Evolutionary conservation across 2,797 vertebrate genomes (phyloP).

Genomic region (Sphaeramia orbicularis): DNA sequence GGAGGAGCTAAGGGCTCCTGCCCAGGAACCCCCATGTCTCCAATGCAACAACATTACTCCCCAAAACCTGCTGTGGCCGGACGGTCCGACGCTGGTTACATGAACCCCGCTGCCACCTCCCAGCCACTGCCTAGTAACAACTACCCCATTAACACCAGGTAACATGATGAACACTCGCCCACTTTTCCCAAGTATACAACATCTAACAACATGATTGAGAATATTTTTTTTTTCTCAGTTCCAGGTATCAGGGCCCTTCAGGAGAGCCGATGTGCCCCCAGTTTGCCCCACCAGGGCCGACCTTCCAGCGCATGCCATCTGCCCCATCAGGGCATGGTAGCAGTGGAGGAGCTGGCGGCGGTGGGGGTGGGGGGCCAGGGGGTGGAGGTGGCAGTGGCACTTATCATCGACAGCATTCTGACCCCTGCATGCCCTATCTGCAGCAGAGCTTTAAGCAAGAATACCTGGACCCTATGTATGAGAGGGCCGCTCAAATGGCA

Average conservation of each 20-base stretch:
- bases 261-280: constrained; percentile 88
- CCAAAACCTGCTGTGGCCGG: constrained; percentile 83
- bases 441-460: constrained; percentile 96
- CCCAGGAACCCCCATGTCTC: constrained; percentile 88
- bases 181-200: too few species aligned
- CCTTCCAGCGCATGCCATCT: constrained; percentile 87
- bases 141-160: constrained; percentile 85
- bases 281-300: constrained; percentile 87
- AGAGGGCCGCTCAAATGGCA: constrained; percentile 82
- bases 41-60: constrained; percentile 90
- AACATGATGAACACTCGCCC: constrained; percentile 12
- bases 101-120: constrained; percentile 84
- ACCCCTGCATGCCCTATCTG: constrained; percentile 90
- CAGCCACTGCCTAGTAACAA: constrained; percentile 81
- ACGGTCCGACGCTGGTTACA: constrained; percentile 89
- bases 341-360: constrained; percentile 59
- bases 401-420: constrained; percentile 90
- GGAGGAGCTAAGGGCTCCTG: constrained; percentile 88
- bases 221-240: constrained; percentile 68
- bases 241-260: constrained; percentile 87
- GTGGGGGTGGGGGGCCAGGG: constrained; percentile 63
- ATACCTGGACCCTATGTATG: constrained; percentile 90
- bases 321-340: constrained; percentile 68
- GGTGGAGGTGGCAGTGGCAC: constrained; percentile 55
- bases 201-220: not conserved